These are phyloP conservation scores for Drosophila quadrilineata DNA, from an alignment of 1,140 invertebrate species.

Conservation along the genomic window DNA sequence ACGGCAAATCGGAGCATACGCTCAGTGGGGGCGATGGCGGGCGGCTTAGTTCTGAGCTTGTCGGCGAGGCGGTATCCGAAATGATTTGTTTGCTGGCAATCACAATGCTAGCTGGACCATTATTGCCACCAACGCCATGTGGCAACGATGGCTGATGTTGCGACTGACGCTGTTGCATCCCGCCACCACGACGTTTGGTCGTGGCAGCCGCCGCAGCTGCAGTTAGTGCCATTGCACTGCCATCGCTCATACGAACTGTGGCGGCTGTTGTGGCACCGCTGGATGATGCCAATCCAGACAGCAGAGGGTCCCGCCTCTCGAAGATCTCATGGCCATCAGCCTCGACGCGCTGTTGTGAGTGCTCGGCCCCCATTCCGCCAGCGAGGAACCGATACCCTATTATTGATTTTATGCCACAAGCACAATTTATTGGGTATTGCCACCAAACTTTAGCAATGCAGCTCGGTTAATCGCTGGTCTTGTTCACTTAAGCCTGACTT, in stretches of 20 bases:
- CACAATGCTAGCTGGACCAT: constrained; percentile 60
- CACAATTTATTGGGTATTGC: too few relatives aligned
- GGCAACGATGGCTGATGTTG: constrained; percentile 9
- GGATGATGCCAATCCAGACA: not conserved
- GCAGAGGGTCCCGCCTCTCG: constrained; percentile 31
- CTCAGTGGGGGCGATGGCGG: constrained; percentile 92
- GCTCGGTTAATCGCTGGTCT: not conserved
- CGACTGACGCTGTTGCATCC: constrained; percentile 16
- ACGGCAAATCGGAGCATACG: constrained; percentile 94
- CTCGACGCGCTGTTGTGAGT: constrained; percentile 72
- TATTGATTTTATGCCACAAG: constrained; percentile 35
- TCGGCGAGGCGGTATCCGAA: constrained; percentile 67
- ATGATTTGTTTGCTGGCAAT: constrained; percentile 69
- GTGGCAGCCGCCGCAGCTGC: constrained; percentile 59
- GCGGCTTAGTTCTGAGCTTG: constrained; percentile 63
- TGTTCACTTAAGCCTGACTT: too few relatives aligned
- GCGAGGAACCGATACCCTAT: too few relatives aligned
- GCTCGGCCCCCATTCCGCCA: constrained; percentile 71
- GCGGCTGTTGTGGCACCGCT: not conserved
- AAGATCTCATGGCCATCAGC: constrained; percentile 75
- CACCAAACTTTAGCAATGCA: too few relatives aligned
- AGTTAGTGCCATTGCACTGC: constrained; percentile 47
- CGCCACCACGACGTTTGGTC: constrained; percentile 44
- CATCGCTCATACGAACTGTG: constrained; percentile 26
- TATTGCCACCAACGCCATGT: constrained; percentile 3